Evolutionary conservation across 2,888 invertebrate genomes (phyloP), one percentile per base, ranked within the genome.

Genomic region (Hipparchia semele): DNA sequence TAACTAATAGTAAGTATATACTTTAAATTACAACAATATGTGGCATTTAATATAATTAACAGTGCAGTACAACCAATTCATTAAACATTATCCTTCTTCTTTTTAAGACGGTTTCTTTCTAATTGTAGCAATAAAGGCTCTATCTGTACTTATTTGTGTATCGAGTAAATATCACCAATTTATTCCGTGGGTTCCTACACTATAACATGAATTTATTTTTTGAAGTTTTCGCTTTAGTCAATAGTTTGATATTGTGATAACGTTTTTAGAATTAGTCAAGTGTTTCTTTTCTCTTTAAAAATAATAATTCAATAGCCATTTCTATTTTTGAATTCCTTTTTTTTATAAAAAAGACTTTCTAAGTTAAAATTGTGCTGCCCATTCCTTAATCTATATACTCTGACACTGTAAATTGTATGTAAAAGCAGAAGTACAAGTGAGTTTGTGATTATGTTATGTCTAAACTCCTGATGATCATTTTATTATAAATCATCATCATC

Each of bases 251-350:
- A 79, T 80, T 81, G 80, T 82, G 81, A 80, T 80, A 80, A 80
- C 80, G 80, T 80, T 80, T 81, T 80, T 82, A 82, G 80, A 78
- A 80, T 80, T 79, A 68, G 60, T 79, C 78, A 79, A 76, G 23
- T 23, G 23, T 23, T 23, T 67, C 59, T 75, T 76, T 78, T 80
- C 70, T 23, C 1, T 23, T 23, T 68, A n/a, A n/a, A n/a, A n/a
- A n/a, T n/a, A n/a, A n/a, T n/a, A n/a, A n/a, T n/a, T n/a, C n/a
- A n/a, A n/a, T 65, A 53, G 64, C 54, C 33, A 53, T 74, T 74
- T 75, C 75, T 61, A 65, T 73, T 69, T 75, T 69, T 72, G 67
- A 64, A 10, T 64, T 60, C 56, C 71, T 46, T 59, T 39, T 69
- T 70, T 72, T 13, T 46, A 10, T 46, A 49, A n/a, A 56, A n/a